Evolutionary conservation across 2,113 vertebrate genomes (phyloP).

Genomic region (Zosterops hypoxanthus): DNA sequence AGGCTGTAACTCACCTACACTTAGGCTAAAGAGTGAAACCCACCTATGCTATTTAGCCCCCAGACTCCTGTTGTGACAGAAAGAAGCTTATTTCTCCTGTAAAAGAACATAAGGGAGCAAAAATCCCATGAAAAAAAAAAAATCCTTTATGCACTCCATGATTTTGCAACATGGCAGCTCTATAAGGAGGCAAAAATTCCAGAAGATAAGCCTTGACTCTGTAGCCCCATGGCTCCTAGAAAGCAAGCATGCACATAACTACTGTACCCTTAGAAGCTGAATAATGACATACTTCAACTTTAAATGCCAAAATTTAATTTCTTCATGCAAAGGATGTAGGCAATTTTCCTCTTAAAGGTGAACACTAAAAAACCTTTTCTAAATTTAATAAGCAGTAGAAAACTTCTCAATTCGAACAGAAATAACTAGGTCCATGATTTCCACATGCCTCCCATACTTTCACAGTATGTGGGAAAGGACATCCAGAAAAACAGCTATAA

Average conservation of each 20-base stretch:
- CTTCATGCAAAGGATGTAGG: background rate
- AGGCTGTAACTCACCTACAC: constrained; percentile 59
- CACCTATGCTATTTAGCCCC: constrained; percentile 61
- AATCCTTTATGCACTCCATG: background rate
- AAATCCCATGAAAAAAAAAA: background rate
- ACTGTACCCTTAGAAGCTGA: background rate
- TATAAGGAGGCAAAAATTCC: constrained; percentile 10
- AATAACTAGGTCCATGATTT: background rate
- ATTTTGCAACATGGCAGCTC: constrained; percentile 3
- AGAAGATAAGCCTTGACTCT: background rate
- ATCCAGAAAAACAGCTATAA: background rate
- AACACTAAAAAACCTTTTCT: background rate
- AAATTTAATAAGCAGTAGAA: background rate
- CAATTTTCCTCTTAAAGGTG: constrained; percentile 2
- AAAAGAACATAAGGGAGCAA: constrained; percentile 56
- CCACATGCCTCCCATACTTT: background rate
- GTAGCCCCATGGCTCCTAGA: background rate
- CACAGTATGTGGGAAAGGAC: background rate
- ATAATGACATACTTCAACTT: background rate
- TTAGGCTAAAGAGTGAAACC: constrained; percentile 52
- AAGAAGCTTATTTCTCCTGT: constrained; percentile 51
- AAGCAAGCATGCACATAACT: constrained; percentile 5
- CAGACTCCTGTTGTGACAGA: constrained; percentile 53
- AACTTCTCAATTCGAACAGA: background rate
- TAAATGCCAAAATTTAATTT: background rate